A percentile compares a stretch with the other conserved stretches of the same genome.
Conservation (phyloP, 2,797 vertebrate species). For the Spondyliosoma cantharus region DNA sequence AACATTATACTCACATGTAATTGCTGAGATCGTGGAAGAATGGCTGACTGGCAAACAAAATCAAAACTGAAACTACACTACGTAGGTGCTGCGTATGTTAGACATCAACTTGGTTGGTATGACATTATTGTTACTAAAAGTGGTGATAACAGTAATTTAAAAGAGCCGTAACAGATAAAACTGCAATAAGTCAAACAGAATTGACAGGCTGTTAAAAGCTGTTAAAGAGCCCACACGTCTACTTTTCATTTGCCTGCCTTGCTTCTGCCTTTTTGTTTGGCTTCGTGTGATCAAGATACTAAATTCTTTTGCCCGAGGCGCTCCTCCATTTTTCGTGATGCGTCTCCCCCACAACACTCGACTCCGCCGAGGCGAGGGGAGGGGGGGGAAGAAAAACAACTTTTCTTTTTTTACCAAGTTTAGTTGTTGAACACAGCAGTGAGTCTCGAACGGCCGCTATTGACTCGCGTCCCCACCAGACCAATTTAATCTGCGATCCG, state of each 20-base stretch:
- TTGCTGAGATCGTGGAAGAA: neutral
- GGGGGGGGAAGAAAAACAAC: conserved; percentile 48
- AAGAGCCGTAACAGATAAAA: conserved; percentile 14
- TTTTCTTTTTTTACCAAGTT: conserved; percentile 50
- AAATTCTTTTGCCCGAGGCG: conserved; percentile 51
- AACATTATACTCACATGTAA: neutral
- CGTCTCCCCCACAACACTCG: conserved; percentile 32
- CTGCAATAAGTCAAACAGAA: conserved; percentile 4
- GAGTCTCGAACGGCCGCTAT: conserved; percentile 49
- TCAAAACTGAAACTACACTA: too few relatives aligned
- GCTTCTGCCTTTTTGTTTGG: conserved; percentile 46
- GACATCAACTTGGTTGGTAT: neutral
- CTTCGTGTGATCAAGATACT: conserved; percentile 59
- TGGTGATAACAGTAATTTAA: neutral
- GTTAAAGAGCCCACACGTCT: conserved; percentile 2
- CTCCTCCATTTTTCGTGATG: conserved; percentile 41
- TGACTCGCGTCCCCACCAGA: conserved; percentile 67
- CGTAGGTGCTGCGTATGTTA: neutral
- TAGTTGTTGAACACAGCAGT: conserved; percentile 65
- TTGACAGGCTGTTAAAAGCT: conserved; percentile 22
- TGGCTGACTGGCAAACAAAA: too few relatives aligned
- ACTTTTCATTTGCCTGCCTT: conserved; percentile 41
- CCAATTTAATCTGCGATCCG: conserved; percentile 70
- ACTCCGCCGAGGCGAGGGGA: conserved; percentile 30
- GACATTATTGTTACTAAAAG: conserved; percentile 8